A percentile compares a stretch with the other conserved stretches of the same genome.
phyloP scores from a whole-genome alignment of 2,888 invertebrate species.

The Stenotaenia linearis region DNA sequence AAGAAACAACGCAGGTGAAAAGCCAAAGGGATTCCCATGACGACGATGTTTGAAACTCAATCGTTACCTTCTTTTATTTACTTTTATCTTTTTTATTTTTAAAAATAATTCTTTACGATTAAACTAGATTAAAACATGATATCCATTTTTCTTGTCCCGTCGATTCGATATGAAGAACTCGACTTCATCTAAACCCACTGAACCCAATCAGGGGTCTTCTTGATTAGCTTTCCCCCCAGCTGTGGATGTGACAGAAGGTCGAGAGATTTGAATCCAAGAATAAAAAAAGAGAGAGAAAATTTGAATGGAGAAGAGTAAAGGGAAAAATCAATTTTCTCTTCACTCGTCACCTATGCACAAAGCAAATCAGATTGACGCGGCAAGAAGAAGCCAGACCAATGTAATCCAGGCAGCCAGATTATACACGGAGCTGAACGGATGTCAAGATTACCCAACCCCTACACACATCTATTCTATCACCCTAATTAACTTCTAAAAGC shows the following conservation, averaged over 20 bases:
- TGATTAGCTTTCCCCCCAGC: constrained; percentile 13
- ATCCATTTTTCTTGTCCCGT: background rate
- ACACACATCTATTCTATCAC: background rate
- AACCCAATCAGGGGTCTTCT: background rate
- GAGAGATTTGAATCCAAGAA: background rate
- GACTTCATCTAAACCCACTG: background rate
- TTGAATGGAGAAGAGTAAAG: constrained; percentile 15
- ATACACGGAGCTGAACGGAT: background rate
- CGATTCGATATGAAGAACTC: background rate
- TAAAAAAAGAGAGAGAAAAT: background rate
- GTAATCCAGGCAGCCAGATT: constrained; percentile 8
- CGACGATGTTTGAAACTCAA: background rate
- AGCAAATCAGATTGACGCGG: constrained; percentile 16
- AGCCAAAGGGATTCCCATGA: background rate
- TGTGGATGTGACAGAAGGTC: constrained; percentile 1
- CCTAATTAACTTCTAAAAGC: background rate
- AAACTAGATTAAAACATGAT: background rate
- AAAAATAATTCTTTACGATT: background rate
- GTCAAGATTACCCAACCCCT: background rate
- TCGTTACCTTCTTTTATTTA: background rate
- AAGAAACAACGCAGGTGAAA: constrained; percentile 1
- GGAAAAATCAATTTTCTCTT: constrained; percentile 14
- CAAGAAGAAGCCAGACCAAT: constrained; percentile 11
- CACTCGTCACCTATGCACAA: constrained; percentile 8
- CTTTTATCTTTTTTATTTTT: background rate